phyloP scores from a whole-genome alignment of 2,113 vertebrate species.

The Thryonomys swinderianus region DNA sequence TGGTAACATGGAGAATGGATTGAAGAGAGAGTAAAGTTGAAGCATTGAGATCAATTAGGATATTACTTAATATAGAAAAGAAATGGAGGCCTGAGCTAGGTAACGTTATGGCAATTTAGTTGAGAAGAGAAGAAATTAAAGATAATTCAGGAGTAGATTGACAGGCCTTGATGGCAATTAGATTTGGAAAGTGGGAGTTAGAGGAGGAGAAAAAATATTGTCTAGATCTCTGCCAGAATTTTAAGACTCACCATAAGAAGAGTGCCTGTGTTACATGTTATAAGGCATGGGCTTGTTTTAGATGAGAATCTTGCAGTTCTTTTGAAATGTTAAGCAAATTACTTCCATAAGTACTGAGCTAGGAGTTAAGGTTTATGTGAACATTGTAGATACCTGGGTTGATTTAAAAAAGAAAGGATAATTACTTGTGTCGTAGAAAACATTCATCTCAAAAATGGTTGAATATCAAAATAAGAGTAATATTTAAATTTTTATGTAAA shows the following conservation, averaged over 20 bases:
- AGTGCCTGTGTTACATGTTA: not conserved
- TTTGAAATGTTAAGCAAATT: not conserved
- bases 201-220: not conserved
- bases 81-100: not conserved
- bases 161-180: constrained; percentile 1
- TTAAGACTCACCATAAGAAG: not conserved
- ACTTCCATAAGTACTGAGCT: not conserved
- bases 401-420: not conserved
- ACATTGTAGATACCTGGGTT: not conserved
- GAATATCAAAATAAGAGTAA: constrained; percentile 30
- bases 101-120: not conserved
- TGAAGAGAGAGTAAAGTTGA: constrained; percentile 22
- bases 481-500: constrained; percentile 1
- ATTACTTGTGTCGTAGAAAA: constrained; percentile 15
- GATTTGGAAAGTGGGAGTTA: not conserved
- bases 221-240: not conserved
- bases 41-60: constrained; percentile 1
- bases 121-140: not conserved
- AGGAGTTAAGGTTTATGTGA: not conserved
- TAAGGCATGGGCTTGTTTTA: not conserved
- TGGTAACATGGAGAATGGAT: not conserved
- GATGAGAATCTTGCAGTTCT: not conserved
- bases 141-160: constrained; percentile 18
- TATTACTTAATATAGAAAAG: constrained; percentile 24
- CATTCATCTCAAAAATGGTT: constrained; percentile 43